Conservation (phyloP, 2,113 vertebrate genomes). For the Calonectris borealis region DNA sequence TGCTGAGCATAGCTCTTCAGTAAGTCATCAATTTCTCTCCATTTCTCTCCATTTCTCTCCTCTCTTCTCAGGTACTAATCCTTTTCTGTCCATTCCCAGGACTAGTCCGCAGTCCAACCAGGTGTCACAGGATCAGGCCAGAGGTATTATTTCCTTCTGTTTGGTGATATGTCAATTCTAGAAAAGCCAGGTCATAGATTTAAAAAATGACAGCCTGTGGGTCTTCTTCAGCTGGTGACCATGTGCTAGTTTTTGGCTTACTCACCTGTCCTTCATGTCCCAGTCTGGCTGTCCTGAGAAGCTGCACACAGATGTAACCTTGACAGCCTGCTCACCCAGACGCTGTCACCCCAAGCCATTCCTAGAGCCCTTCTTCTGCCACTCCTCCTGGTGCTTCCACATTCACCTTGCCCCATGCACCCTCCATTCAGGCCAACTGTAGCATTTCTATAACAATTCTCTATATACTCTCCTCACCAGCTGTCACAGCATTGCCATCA, state of each 20-base stretch:
- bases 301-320: background rate
- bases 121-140: background rate
- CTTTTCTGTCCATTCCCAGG: background rate
- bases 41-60: too few relatives aligned
- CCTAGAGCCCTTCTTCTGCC: background rate
- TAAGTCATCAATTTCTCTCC: background rate
- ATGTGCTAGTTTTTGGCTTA: background rate
- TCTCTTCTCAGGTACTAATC: background rate
- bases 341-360: background rate
- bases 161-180: background rate
- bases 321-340: background rate
- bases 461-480: background rate
- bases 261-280: background rate
- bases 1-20: background rate
- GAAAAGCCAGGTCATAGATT: background rate
- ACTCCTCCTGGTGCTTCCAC: background rate
- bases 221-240: background rate
- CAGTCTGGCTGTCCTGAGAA: background rate
- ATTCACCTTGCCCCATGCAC: background rate
- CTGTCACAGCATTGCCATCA: background rate
- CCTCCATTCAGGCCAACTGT: background rate
- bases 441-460: background rate
- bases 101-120: background rate
- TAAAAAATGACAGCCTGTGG: background rate
- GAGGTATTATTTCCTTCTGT: background rate